Base-by-base conservation (phyloP, 2,888 invertebrate genomes). In the Cyaniris semiargus region DNA sequence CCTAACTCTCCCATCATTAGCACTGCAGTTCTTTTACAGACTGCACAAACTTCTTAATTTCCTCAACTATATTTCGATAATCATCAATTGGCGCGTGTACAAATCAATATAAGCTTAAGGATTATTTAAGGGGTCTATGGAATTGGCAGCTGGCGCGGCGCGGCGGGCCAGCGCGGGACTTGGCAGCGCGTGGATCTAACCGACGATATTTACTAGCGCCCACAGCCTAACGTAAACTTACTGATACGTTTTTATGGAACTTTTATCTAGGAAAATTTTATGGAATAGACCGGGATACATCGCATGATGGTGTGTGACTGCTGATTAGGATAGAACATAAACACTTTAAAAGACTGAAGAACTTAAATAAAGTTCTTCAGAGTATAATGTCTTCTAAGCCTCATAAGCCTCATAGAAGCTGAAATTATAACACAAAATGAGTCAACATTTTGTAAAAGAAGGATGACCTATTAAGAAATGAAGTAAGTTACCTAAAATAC, bases 161-260 rank as follows among this genome's bases (percentile, higher is more conserved):
- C 23, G 66, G 27, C 53, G 6, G 72, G 74, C 74, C 74, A 74
- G 74, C 48, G 23, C 48, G 27, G n/a, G 44, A 53, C 53, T 74
- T 74, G 74, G 53, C 74, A 74, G 53, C 74, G 48, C 72, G 27
- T 27, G 38, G 53, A 74, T 53, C 44, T 48, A 74, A 48, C 74
- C 48, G 23, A 21, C 53, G 74, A 74, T 74, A 74, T 74, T 74
- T 74, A 74, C 74, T 48, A 74, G 72, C 72, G 44, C 72, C 48
- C 23, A 48, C 74, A 53, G 23, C 72, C 72, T 72, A 72, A 72
- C 72, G 72, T 38, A 66, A 66, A 66, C 66, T 66, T 66, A 66
- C 66, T 27, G 66, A 66, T 66, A 66, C 66, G 66, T 66, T 66
- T 66, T 66, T 66, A 66, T 66, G 66, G 66, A 21, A 66, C 23